Evolutionary conservation across 2,113 vertebrate genomes (phyloP).

Genomic region (Petaurus breviceps): DNA sequence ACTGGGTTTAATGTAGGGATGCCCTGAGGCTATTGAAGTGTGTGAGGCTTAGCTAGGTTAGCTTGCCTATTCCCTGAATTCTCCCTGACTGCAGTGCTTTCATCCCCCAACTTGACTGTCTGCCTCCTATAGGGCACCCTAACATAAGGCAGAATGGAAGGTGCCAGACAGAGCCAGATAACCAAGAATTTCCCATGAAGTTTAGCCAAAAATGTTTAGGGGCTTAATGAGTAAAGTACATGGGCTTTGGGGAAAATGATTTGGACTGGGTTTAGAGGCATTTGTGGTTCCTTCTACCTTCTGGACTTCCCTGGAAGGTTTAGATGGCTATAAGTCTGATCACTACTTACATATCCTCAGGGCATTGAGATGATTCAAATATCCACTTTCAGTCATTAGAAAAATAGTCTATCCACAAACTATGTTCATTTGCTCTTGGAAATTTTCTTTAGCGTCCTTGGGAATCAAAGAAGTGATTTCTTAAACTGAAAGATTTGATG

Average conservation of each 20-base stretch:
- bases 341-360: conserved; percentile 30
- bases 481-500: not conserved
- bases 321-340: conserved; percentile 55
- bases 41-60: not conserved
- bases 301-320: conserved; percentile 57
- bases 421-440: conserved; percentile 25
- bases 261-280: conserved; percentile 42
- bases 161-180: not conserved
- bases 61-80: not conserved
- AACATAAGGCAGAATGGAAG: conserved; percentile 42
- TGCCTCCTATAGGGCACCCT: not conserved
- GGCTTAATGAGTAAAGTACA: conserved; percentile 43
- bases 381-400: not conserved
- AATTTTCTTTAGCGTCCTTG: not conserved
- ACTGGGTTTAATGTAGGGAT: not conserved
- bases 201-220: not conserved
- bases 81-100: not conserved
- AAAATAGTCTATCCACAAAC: conserved; percentile 30
- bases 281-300: conserved; percentile 63
- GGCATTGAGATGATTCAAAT: conserved; percentile 11
- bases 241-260: not conserved
- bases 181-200: not conserved
- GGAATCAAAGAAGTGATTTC: not conserved
- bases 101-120: not conserved
- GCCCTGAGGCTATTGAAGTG: accelerated